Base-by-base conservation (phyloP, 2,888 invertebrate species). In the Drosophila kuntzei region DNA sequence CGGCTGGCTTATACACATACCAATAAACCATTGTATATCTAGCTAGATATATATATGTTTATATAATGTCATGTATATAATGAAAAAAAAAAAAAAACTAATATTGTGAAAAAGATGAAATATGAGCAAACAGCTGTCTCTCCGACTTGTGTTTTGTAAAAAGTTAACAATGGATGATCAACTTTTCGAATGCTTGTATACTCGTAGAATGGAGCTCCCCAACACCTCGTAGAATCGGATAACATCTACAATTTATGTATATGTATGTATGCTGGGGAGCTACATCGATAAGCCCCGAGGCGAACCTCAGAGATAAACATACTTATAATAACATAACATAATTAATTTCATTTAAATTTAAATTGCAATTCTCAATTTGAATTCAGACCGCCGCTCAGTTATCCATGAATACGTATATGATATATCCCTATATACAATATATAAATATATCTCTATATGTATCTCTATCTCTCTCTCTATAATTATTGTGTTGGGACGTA, bases 31-130 rank as follows among this genome's bases (percentile, higher is more conserved):
- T 29, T 60, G 44, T 41, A 36, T 29, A 51, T 53, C 32, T 57
- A 57, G 14, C n/a, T 47, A 49, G 50, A 32, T 53, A 54, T 64
- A 54, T 64, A 46, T 44, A 44, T 51, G 43, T 53, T 29, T 73
- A 71, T 74, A 70, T 61, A 75, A 57, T 44, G 58, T 65, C 60
- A 65, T 65, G 60, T 65, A 65, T 60, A 65, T 60, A 65, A 44
- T 47, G 50, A 59, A 49, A 34, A 12, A 34, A 12, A 29, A 11
- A 29, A 36, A 32, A 11, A 12, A 41, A 43, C 36, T 37, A 44
- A 58, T 50, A 22, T 32, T 32, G 43, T 51, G 49, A 41, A 43
- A 11, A 11, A 50, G 14, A 32, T 12, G 14, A 11, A 11, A 50
- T 14, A 32, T 12, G 14, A 5, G 11, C 63, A 36, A 53, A 53